These are phyloP conservation scores for Phylloscopus whistleri DNA, from an alignment of 2,113 vertebrate genomes.

Conservation along the genomic window DNA sequence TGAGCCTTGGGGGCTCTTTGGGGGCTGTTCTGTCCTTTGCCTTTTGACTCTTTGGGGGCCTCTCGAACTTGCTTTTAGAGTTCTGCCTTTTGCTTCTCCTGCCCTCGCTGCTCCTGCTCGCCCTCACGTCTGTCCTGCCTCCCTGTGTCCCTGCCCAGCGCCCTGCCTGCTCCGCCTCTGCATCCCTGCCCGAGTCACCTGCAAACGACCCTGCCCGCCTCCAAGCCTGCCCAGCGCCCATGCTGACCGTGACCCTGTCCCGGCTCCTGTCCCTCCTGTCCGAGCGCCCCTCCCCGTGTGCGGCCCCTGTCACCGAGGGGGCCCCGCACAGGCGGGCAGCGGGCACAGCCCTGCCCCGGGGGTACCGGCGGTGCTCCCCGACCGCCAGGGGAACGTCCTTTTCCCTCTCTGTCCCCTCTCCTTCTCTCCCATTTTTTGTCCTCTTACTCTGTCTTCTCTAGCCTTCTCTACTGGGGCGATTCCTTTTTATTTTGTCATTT, in stretches of 20 bases:
- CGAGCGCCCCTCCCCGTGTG: background rate
- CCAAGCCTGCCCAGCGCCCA: background rate
- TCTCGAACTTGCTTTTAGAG: background rate
- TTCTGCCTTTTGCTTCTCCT: background rate
- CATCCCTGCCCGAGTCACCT: too few species aligned
- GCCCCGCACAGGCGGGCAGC: background rate
- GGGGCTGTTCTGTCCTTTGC: background rate
- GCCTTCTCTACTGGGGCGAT: background rate
- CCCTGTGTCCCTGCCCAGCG: background rate
- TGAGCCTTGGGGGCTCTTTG: background rate
- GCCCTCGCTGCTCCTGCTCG: background rate
- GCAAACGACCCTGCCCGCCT: fast-evolving
- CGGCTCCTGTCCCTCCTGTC: background rate
- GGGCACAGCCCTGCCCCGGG: too few species aligned
- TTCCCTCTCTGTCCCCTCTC: background rate
- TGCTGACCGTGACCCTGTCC: fast-evolving
- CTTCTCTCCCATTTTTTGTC: background rate
- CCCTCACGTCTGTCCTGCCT: background rate
- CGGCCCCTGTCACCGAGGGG: fast-evolving
- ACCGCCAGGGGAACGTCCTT: background rate
- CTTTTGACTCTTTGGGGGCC: background rate
- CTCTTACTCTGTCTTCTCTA: background rate
- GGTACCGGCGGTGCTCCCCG: fast-evolving
- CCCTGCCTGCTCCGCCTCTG: background rate
- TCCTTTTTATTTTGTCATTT: background rate